Evolutionary conservation across 2,113 vertebrate genomes (phyloP).

Genomic region (Porphyrio hochstetteri): DNA sequence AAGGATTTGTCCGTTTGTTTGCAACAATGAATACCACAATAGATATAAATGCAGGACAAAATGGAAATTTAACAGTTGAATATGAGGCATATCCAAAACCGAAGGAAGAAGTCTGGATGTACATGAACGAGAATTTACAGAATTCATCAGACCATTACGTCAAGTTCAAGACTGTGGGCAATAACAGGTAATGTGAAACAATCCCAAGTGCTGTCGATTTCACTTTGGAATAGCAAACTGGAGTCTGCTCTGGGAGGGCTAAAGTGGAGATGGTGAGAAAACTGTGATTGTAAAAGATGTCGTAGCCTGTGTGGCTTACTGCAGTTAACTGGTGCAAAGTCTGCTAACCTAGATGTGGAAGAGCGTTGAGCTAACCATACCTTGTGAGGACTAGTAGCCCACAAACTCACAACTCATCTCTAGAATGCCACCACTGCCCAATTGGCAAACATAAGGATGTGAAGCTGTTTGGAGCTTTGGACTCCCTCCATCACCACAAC

Average conservation of each 20-base stretch:
- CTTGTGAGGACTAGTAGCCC: not conserved
- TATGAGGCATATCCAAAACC: conserved; percentile 90
- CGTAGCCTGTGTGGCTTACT: not conserved
- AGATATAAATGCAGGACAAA: conserved; percentile 89
- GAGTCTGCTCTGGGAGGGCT: not conserved
- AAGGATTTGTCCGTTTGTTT: conserved; percentile 86
- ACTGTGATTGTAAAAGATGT: not conserved
- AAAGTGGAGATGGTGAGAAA: not conserved
- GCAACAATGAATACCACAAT: conserved; percentile 81
- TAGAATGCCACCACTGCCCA: not conserved
- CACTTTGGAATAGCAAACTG: not conserved
- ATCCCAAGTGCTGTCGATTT: not conserved
- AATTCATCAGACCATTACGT: conserved; percentile 90
- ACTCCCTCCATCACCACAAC: not conserved
- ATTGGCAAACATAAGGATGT: not conserved
- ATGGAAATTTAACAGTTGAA: conserved; percentile 81
- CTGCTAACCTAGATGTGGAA: not conserved
- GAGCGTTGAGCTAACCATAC: not conserved
- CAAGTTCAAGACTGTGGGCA: conserved; percentile 76
- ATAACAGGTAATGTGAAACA: conserved; percentile 81
- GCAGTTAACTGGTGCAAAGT: not conserved
- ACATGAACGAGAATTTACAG: conserved; percentile 79
- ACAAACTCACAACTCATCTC: rapidly evolving
- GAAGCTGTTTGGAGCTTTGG: not conserved
- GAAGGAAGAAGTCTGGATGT: conserved; percentile 82